Conservation (phyloP, 2,888 invertebrate species). For the Athalia cordata region DNA sequence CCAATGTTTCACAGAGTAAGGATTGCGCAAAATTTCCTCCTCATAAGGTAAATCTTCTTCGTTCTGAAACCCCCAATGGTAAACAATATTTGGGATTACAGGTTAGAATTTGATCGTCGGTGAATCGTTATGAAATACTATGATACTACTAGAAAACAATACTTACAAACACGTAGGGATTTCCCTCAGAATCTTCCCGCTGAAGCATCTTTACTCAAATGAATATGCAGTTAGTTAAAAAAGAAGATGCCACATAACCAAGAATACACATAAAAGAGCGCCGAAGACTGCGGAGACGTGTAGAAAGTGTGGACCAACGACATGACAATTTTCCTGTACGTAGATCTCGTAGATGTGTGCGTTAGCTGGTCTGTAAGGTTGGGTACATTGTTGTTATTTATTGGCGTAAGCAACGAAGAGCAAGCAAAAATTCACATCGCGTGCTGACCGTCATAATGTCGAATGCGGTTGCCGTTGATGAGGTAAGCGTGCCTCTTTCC, state of each 20-base stretch:
- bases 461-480: too few relatives aligned
- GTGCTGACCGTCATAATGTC: too few relatives aligned
- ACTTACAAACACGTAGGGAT: conserved; percentile 62
- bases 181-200: conserved; percentile 59
- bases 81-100: neutral
- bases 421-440: too few relatives aligned
- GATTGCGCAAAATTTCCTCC: conserved; percentile 98
- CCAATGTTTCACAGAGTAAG: conserved; percentile 99
- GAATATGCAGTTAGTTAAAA: neutral
- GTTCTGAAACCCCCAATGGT: conserved; percentile 74
- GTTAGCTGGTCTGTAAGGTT: too few relatives aligned
- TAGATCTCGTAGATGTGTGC: too few relatives aligned
- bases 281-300: neutral
- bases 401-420: too few relatives aligned
- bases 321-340: too few relatives aligned
- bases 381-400: too few relatives aligned
- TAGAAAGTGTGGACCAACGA: too few relatives aligned
- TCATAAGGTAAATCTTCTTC: conserved; percentile 98
- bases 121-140: too few relatives aligned
- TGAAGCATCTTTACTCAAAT: conserved; percentile 53
- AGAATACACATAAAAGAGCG: neutral
- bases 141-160: neutral
- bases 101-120: too few relatives aligned
- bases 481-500: too few relatives aligned
- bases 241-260: conserved; percentile 5